Percentiles rank a stretch among this genome's conserved stretches.
phyloP scores from a whole-genome alignment of 2,888 invertebrate species.

The Globia sparganii region DNA sequence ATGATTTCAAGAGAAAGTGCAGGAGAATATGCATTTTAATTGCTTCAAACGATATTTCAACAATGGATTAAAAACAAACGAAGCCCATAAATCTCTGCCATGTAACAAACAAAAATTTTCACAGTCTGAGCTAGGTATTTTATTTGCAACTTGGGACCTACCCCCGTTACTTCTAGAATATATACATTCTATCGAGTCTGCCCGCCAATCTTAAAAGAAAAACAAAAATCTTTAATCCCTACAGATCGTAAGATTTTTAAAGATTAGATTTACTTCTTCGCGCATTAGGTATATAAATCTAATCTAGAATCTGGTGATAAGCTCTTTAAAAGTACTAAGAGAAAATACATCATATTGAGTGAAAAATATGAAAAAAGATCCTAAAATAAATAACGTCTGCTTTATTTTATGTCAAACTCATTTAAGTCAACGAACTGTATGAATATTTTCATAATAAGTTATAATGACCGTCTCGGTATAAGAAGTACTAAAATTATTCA shows the following conservation, averaged over 20 bases:
- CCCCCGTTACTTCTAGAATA: neutral
- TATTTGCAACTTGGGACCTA: slow-evolving; percentile 12
- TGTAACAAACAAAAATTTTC: neutral
- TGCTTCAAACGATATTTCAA: neutral
- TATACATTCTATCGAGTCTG: slow-evolving; percentile 25
- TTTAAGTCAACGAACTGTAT: slow-evolving; percentile 8
- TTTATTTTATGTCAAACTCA: slow-evolving; percentile 24
- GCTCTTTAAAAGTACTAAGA: slow-evolving; percentile 17
- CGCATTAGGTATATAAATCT: slow-evolving; percentile 1
- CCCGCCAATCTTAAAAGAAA: neutral
- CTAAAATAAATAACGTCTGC: slow-evolving; percentile 7
- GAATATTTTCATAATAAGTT: slow-evolving; percentile 10
- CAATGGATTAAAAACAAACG: neutral
- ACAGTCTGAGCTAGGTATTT: slow-evolving; percentile 15
- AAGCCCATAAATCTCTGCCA: neutral
- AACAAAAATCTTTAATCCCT: slow-evolving; percentile 15
- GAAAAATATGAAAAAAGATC: slow-evolving; percentile 1
- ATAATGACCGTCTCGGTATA: neutral
- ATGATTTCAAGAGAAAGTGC: neutral
- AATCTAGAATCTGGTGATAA: slow-evolving; percentile 22
- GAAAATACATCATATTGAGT: neutral
- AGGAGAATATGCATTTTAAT: neutral
- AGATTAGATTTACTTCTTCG: neutral
- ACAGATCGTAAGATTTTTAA: neutral
- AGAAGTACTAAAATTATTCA: slow-evolving; percentile 18